These are phyloP conservation scores for Cygnus olor DNA, from an alignment of 2,797 vertebrate genomes.

Conservation along the genomic window DNA sequence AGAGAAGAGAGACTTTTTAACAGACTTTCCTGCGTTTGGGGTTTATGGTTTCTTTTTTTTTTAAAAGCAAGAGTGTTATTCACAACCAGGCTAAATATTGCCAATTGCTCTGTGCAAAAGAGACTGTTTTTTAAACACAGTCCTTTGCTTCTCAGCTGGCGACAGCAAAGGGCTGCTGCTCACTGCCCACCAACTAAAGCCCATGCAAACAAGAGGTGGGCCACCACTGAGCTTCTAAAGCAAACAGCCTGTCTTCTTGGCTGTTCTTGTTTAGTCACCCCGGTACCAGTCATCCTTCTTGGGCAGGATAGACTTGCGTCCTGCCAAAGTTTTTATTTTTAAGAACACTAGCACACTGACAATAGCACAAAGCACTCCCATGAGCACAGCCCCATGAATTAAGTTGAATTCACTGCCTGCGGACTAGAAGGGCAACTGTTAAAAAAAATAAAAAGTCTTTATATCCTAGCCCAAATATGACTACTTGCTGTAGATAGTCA, in stretches of 20 bases:
- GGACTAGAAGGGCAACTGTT: not conserved
- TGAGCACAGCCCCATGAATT: accelerated
- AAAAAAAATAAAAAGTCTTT: not conserved
- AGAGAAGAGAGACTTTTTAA: not conserved
- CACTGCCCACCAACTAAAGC: not conserved
- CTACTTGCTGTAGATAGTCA: not conserved
- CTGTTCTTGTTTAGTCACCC: not conserved
- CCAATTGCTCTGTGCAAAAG: not conserved
- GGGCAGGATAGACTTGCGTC: not conserved
- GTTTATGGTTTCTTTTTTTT: not conserved
- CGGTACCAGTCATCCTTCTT: slow-evolving; percentile 21
- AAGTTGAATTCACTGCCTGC: not conserved
- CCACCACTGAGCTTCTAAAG: not conserved
- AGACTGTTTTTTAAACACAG: not conserved
- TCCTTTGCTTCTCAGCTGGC: not conserved
- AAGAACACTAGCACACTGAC: not conserved
- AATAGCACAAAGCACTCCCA: not conserved
- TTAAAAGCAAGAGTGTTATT: not conserved
- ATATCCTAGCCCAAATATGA: slow-evolving; percentile 31
- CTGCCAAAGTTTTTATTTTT: slow-evolving; percentile 31
- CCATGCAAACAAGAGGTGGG: not conserved
- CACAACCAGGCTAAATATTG: not conserved
- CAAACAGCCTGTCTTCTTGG: not conserved
- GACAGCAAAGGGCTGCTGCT: not conserved
- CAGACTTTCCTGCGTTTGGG: not conserved